Conservation (phyloP, 2,797 vertebrate genomes). For the Falco rusticolus region DNA sequence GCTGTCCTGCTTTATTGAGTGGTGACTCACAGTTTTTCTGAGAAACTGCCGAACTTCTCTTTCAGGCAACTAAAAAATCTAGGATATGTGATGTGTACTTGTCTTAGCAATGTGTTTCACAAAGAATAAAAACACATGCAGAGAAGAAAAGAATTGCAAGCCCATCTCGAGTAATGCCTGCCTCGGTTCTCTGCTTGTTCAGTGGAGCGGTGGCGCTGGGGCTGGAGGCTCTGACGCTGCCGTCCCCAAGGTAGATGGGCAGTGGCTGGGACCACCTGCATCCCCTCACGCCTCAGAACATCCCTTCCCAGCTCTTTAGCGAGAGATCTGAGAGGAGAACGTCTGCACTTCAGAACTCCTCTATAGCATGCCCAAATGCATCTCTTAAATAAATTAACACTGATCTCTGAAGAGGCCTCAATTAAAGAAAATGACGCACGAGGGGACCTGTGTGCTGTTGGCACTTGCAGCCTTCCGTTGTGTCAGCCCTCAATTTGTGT, state of each 20-base stretch:
- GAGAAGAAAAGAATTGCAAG: neutral
- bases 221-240: fast-evolving
- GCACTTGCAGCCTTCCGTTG: neutral
- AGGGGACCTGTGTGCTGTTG: neutral
- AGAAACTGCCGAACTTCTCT: neutral
- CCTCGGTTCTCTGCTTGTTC: neutral
- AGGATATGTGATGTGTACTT: neutral
- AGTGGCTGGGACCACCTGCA: neutral
- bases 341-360: neutral
- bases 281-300: neutral
- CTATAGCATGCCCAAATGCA: neutral
- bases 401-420: neutral
- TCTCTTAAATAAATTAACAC: neutral
- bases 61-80: neutral
- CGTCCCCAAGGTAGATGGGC: neutral
- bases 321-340: neutral
- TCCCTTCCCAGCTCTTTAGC: neutral
- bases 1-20: neutral
- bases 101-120: neutral
- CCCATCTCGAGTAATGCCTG: neutral
- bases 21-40: neutral
- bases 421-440: neutral
- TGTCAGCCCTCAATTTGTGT: neutral
- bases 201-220: fast-evolving
- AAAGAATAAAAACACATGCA: neutral